Evolutionary conservation across 2,113 vertebrate species (phyloP).

Genomic region (Laterallus jamaicensis): DNA sequence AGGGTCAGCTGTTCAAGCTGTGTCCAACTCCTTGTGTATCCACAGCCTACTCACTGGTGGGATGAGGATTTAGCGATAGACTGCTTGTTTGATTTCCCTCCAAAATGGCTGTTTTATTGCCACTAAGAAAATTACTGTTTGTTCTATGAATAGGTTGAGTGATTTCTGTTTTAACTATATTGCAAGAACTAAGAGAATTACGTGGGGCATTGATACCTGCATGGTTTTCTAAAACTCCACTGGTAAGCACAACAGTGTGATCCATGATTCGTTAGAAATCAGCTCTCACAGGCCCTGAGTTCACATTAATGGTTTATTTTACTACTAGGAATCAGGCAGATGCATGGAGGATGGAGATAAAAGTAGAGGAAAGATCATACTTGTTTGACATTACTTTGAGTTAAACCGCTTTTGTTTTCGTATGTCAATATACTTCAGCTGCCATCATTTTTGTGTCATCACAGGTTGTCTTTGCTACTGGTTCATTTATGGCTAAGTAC

Average conservation of each 20-base stretch:
- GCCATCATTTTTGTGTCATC: neutral
- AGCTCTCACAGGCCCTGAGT: neutral
- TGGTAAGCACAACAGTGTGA: neutral
- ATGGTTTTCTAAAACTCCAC: neutral
- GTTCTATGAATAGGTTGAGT: neutral
- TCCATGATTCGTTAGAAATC: neutral
- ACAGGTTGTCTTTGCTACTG: neutral
- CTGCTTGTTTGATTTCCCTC: neutral
- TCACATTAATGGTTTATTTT: no score
- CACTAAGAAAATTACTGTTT: neutral
- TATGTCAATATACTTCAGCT: neutral
- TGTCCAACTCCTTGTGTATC: no score
- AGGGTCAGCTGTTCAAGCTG: no score
- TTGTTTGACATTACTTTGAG: neutral
- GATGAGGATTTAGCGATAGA: neutral
- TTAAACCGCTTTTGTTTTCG: neutral
- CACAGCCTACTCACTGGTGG: no score
- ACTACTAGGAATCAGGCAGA: neutral
- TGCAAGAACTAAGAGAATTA: no score
- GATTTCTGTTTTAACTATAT: neutral
- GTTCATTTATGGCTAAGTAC: neutral
- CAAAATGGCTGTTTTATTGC: neutral
- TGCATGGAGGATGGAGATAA: neutral
- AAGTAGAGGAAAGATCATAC: neutral
- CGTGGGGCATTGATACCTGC: neutral